Percentiles rank a stretch among this genome's conserved stretches.
Evolutionary conservation across 23 tunicate species (phyloP).

Genomic region (Phallusia fumigata): DNA sequence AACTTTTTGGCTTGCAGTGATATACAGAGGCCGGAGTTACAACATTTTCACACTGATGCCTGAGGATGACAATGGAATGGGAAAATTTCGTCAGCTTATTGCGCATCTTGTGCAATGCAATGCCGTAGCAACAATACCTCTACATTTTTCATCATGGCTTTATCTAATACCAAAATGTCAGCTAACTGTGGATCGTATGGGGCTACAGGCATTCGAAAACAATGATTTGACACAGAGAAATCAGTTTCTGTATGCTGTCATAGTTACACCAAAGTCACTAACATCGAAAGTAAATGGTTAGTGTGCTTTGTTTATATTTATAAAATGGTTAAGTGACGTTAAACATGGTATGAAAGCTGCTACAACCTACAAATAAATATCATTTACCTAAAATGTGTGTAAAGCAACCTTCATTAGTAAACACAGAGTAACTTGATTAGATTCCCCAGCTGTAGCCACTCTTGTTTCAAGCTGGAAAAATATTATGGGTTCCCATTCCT

Average conservation of each 20-base stretch:
- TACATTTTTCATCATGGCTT: constrained; percentile 49
- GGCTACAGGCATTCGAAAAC: constrained; percentile 23
- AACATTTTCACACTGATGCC: constrained; percentile 75
- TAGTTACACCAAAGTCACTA: constrained; percentile 76
- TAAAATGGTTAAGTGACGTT: too few relatives aligned
- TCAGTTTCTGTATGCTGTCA: constrained; percentile 59
- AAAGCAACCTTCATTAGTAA: too few relatives aligned
- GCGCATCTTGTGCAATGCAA: constrained; percentile 63
- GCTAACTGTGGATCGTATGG: constrained; percentile 69
- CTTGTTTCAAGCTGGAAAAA: too few relatives aligned
- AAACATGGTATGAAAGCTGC: too few relatives aligned
- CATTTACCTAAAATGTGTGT: too few relatives aligned
- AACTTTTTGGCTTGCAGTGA: constrained; percentile 63
- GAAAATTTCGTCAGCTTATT: constrained; percentile 82
- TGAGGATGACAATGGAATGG: constrained; percentile 56
- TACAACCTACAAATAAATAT: too few relatives aligned
- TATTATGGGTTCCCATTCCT: too few relatives aligned
- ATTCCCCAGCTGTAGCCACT: too few relatives aligned
- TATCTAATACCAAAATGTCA: constrained; percentile 57
- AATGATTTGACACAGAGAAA: constrained; percentile 26
- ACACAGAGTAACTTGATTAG: too few relatives aligned
- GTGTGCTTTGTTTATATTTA: too few relatives aligned
- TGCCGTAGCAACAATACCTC: constrained; percentile 57
- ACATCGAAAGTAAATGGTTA: constrained; percentile 63
- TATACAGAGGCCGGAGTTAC: constrained; percentile 78